These are phyloP conservation scores for Drepanosiphum platanoidis DNA, from an alignment of 2,888 invertebrate species.

Conservation along the genomic window DNA sequence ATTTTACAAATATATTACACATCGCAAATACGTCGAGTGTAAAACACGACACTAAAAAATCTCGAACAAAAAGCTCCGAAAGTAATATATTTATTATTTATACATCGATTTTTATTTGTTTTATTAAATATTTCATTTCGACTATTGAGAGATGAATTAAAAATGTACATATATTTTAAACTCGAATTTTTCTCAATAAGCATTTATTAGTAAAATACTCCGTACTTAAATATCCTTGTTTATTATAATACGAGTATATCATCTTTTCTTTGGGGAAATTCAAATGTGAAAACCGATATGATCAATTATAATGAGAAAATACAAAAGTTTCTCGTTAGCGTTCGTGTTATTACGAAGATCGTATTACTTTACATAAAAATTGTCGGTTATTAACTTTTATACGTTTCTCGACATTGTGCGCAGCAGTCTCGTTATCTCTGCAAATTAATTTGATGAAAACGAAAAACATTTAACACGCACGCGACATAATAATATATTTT, in stretches of 20 bases:
- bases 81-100: no score
- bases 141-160: neutral
- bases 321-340: neutral
- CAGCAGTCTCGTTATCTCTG: neutral
- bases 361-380: neutral
- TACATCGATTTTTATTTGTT: no score
- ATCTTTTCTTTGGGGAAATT: neutral
- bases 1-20: neutral
- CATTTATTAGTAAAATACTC: neutral
- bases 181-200: neutral
- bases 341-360: neutral
- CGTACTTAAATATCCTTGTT: no score
- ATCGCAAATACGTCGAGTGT: neutral
- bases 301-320: neutral
- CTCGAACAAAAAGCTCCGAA: neutral
- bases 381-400: neutral
- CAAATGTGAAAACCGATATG: conserved; percentile 9
- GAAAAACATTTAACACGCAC: neutral
- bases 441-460: neutral
- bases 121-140: neutral
- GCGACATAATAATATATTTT: neutral
- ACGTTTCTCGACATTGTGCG: neutral
- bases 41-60: neutral
- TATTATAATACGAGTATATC: no score
- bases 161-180: neutral